Conservation (phyloP, 2,888 invertebrate genomes). For the Andrena fulva region DNA sequence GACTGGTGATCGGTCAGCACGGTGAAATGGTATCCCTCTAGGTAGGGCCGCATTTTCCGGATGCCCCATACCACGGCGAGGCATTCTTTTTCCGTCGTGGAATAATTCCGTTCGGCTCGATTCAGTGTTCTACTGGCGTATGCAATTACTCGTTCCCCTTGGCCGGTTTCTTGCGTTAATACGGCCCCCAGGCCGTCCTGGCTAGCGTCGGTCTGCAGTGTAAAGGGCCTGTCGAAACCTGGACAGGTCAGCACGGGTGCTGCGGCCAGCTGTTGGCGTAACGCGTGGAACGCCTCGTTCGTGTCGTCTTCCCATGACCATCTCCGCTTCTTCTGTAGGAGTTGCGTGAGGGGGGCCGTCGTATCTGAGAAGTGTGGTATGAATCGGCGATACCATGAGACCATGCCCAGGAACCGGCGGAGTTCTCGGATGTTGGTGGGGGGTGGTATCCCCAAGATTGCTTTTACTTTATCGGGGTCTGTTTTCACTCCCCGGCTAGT, state of each 20-base stretch:
- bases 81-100: neutral
- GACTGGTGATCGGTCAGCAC: no score
- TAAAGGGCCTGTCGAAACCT: neutral
- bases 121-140: neutral
- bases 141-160: neutral
- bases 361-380: neutral
- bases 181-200: neutral
- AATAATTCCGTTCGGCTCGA: neutral
- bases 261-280: neutral
- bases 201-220: conserved; percentile 8
- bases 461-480: neutral
- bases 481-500: neutral
- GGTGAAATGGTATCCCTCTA: no score
- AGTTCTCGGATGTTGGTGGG: neutral
- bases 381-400: conserved; percentile 10
- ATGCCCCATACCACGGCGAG: no score
- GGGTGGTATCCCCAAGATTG: neutral
- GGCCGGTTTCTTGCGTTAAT: neutral
- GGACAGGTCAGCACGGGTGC: conserved; percentile 3
- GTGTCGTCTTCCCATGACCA: neutral
- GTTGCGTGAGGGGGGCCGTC: neutral
- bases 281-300: neutral
- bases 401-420: neutral
- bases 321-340: neutral
- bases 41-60: no score